Percentiles rank a stretch among this genome's conserved stretches.
These are phyloP conservation scores for Lichenostomus cassidix DNA, from an alignment of 2,113 vertebrate genomes.

Conservation along the genomic window DNA sequence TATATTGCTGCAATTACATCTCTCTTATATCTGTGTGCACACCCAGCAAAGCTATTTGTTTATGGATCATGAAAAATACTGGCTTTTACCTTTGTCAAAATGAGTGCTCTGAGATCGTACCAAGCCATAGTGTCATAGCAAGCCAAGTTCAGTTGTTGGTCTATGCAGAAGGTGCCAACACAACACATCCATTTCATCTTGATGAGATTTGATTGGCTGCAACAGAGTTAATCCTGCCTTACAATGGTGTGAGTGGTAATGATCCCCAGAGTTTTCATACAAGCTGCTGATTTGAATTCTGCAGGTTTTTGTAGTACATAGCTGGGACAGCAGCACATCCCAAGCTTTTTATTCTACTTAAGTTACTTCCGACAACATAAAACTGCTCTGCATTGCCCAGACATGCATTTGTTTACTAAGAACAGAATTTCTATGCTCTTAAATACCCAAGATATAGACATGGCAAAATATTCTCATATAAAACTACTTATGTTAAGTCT, in stretches of 20 bases:
- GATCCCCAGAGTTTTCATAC: background rate
- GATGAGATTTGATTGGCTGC: background rate
- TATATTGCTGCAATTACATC: background rate
- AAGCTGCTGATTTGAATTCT: background rate
- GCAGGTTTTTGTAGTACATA: background rate
- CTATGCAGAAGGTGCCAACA: background rate
- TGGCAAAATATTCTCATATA: background rate
- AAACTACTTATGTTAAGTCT: background rate
- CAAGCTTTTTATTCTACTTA: background rate
- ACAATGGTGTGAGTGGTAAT: background rate
- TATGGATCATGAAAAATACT: background rate
- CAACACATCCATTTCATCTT: background rate
- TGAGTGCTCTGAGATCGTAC: background rate
- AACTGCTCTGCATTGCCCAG: background rate
- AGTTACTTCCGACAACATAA: background rate
- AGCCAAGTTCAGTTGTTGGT: background rate
- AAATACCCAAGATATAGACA: background rate
- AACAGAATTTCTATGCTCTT: background rate
- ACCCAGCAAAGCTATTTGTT: rapidly evolving
- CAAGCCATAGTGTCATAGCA: background rate
- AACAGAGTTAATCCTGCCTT: background rate
- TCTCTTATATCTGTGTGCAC: background rate
- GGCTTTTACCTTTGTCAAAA: background rate
- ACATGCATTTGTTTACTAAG: background rate
- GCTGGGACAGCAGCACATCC: background rate